Evolutionary conservation across 2,888 invertebrate species (phyloP), one percentile per base, ranked within the genome.

Genomic region (Noctua janthina): DNA sequence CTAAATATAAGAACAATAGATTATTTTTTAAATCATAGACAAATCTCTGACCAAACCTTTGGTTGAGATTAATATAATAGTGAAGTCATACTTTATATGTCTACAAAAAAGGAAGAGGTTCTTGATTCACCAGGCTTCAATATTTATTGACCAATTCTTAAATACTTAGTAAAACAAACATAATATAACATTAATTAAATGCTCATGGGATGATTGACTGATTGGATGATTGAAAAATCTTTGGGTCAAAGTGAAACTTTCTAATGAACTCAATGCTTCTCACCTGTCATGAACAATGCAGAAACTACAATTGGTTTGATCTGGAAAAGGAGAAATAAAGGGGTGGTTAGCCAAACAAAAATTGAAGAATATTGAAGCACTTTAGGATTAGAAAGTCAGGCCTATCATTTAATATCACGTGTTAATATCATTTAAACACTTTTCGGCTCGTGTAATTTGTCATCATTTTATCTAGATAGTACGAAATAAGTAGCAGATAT

Each of bases 391-490:
- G 1, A n/a, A 23, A 83, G 89, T 95, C 95, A 95, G 95, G 78
- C 95, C 95, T 95, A 95, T 95, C 95, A 95, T 95, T 94, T 88
- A 88, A 90, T 93, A 94, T 95, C 95, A 95, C 82, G 93, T 94
- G 94, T 93, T 94, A 86, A 88, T 84, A 77, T 96, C 95, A 95
- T 93, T 89, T 78, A 89, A 92, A 95, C 95, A 95, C 95, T 91
- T 95, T 94, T 95, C 92, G 96, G 96, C 96, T 96, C 96, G 95
- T 95, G 95, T 94, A 89, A 84, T 91, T 95, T 95, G 87, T 95
- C 96, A 96, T 96, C 96, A 96, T 93, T 81, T 84, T 76, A 85
- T 83, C 76, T 82, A 79, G 69, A 76, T 81, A 83, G 78, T 78
- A 82, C 39, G 76, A 74, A 15, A 29, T 71, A 59, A 39, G 76